Base-by-base conservation (phyloP, 1,140 invertebrate species). In the Drosophila rhopaloa region DNA sequence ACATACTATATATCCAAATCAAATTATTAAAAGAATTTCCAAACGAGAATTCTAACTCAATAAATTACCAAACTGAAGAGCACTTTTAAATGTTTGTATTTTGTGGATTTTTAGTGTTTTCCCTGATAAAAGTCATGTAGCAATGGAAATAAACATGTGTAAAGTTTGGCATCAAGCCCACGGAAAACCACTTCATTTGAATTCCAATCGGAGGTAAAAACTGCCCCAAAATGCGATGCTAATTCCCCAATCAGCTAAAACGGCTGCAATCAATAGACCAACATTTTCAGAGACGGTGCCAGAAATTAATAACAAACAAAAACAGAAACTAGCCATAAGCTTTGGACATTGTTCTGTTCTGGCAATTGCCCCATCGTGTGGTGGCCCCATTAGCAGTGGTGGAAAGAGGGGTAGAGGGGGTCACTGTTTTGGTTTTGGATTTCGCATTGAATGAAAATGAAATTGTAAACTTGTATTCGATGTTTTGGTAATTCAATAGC, bases 241-340 rank as follows among this genome's bases (percentile, higher is more conserved):
- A 48, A 57, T 58, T 3, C 65, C 37, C 16, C 51, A 57, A 58
- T 41, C 47, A 41, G 37, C 11, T 10, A n/a, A 51, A 56, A 41
- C 27, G 50, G 40, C 46, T 60, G 41, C 43, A 47, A 35, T 43
- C 44, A 41, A 14, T 51, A 41, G 14, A 48, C 76, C 38, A 72
- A 66, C 41, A 63, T 38, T 57, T 61, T 32, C 38, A 19, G 48
- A 35, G 67, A 40, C 41, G 43, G 13, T n/a, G 53, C 43, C 74
- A 78, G 63, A 85, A 81, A 67, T 71, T 57, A 79, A 85, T 71
- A 78, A 53, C 82, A 85, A 81, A 81, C 79, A 72, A 62, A 73
- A 51, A 55, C 63, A 35, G 63, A 67, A 82, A 88, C 72, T 85
- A 65, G 77, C 73, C 77, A 74, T 40, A 71, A 66, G 62, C 71